Conservation (phyloP, 2,888 invertebrate species). For the Dasypogon diadema region DNA sequence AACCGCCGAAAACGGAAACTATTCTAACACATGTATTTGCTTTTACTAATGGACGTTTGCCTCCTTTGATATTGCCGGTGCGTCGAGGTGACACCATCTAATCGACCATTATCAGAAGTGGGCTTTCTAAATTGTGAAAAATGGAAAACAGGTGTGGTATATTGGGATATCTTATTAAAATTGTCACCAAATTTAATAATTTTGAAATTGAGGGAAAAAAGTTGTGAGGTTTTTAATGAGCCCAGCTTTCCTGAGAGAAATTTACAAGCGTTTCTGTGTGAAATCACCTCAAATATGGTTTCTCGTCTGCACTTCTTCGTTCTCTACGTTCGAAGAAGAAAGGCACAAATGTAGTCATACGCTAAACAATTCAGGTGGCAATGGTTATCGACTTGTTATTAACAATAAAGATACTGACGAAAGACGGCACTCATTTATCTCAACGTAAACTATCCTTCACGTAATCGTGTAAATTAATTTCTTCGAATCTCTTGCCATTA, state of each 20-base stretch:
- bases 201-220: background rate
- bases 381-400: no score
- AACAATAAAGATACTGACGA: no score
- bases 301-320: no score
- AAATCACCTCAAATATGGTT: no score
- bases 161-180: background rate
- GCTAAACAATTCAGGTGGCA: no score
- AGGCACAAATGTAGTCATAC: no score
- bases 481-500: background rate
- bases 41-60: conserved; percentile 52
- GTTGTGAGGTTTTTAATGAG: no score
- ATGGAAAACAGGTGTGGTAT: conserved; percentile 10
- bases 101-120: background rate
- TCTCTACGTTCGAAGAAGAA: no score
- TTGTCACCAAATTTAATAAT: background rate
- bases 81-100: conserved; percentile 21
- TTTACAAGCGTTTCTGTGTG: no score
- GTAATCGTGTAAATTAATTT: conserved; percentile 37
- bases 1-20: conserved; percentile 56
- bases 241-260: no score
- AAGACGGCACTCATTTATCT: background rate
- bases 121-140: conserved; percentile 2
- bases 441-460: conserved; percentile 5
- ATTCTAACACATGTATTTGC: conserved; percentile 56
- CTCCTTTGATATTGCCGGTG: conserved; percentile 37